Percentiles rank a stretch among this genome's conserved stretches.
phyloP scores from a whole-genome alignment of 1,140 invertebrate species.

The Ceratitis capitata region DNA sequence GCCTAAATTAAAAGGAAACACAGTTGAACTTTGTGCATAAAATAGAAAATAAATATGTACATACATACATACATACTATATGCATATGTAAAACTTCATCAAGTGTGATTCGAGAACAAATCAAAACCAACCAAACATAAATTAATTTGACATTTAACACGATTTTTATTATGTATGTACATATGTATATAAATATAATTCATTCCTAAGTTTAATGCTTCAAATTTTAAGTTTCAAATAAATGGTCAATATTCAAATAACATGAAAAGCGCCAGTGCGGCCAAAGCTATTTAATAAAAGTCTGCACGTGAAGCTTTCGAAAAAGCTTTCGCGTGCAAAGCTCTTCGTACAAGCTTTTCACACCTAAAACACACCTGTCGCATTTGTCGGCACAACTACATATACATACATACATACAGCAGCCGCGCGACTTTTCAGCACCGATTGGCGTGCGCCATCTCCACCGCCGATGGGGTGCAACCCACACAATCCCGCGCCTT shows the following conservation, averaged over 20 bases:
- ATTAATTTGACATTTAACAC: too few species aligned
- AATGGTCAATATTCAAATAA: not conserved
- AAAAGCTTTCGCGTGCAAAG: not conserved
- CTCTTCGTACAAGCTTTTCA: too few species aligned
- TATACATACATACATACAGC: not conserved
- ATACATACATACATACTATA: too few species aligned
- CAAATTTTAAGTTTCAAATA: not conserved
- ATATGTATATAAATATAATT: not conserved
- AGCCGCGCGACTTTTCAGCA: not conserved
- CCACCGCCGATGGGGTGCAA: not conserved
- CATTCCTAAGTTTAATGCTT: not conserved
- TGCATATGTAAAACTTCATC: too few species aligned
- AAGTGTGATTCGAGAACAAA: too few species aligned
- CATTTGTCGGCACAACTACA: not conserved
- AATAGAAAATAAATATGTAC: too few species aligned
- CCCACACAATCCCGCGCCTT: not conserved
- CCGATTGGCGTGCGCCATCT: not conserved
- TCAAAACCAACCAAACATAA: too few species aligned
- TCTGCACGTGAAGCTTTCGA: not conserved
- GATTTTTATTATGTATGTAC: too few species aligned
- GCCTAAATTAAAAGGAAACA: too few species aligned
- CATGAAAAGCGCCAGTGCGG: not conserved
- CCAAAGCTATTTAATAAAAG: not conserved
- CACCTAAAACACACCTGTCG: not conserved
- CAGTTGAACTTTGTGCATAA: too few species aligned